Evolutionary conservation across 2,797 vertebrate species (phyloP).

Genomic region (Pyrocephalus nanus): DNA sequence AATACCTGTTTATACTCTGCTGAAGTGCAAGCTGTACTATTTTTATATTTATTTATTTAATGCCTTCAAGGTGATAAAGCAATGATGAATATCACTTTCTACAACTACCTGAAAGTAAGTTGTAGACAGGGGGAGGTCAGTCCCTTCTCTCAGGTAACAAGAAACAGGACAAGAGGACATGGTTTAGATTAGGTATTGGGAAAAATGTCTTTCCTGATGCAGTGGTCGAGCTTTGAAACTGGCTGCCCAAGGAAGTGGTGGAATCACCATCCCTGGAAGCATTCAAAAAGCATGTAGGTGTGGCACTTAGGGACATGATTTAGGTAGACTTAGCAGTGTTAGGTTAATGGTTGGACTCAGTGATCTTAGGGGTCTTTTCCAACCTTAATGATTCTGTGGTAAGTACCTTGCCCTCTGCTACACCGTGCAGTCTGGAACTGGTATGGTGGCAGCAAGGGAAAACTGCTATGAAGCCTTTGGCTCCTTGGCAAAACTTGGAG

Average conservation of each 20-base stretch:
- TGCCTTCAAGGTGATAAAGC: constrained; percentile 31
- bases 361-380: neutral
- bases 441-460: neutral
- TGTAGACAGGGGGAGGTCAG: neutral
- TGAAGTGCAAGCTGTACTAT: neutral
- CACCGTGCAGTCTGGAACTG: neutral
- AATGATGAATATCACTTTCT: neutral
- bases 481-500: neutral
- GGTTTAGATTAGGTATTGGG: neutral
- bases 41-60: constrained; percentile 39
- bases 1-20: constrained; percentile 24
- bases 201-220: neutral
- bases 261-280: neutral
- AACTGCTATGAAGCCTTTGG: neutral
- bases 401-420: neutral
- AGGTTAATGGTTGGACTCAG: neutral
- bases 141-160: neutral
- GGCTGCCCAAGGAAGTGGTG: neutral
- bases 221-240: neutral
- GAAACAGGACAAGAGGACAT: neutral
- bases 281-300: neutral
- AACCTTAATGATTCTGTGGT: neutral
- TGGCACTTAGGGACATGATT: fast-evolving
- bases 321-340: neutral
- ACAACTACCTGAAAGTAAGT: neutral